phyloP scores from a whole-genome alignment of 2,113 vertebrate species.

The Peromyscus leucopus region DNA sequence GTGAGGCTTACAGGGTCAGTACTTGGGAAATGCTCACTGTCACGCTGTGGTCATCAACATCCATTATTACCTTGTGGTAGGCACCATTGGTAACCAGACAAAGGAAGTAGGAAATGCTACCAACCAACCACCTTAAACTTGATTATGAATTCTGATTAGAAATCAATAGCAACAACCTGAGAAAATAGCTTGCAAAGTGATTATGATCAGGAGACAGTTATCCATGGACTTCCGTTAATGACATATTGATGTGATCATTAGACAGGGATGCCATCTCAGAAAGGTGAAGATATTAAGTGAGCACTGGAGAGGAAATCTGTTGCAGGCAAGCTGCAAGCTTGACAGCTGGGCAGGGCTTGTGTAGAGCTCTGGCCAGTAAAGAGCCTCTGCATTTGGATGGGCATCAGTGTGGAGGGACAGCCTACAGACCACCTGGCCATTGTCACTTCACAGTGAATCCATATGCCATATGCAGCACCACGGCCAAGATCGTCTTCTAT shows the following conservation, averaged over 20 bases:
- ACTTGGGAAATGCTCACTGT: not conserved
- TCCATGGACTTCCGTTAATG: not conserved
- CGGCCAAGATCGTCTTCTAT: not conserved
- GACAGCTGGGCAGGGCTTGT: not conserved
- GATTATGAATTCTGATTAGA: not conserved
- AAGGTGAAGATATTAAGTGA: not conserved
- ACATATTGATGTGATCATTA: not conserved
- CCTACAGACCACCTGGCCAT: accelerated
- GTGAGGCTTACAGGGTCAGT: not conserved
- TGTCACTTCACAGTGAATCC: not conserved
- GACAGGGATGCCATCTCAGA: accelerated
- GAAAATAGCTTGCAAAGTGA: not conserved
- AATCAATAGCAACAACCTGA: not conserved
- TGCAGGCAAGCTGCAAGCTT: not conserved
- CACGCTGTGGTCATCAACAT: not conserved
- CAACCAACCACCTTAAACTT: conserved; percentile 18
- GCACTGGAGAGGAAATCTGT: not conserved
- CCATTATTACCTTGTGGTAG: not conserved
- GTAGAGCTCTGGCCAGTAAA: accelerated
- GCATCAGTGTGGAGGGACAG: not conserved
- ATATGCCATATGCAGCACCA: accelerated
- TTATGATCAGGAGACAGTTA: not conserved
- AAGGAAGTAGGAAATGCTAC: not conserved
- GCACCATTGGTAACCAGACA: not conserved
- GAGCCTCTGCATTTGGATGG: not conserved